Evolutionary conservation across 1,140 invertebrate species (phyloP), one percentile per base, ranked within the genome.

Genomic region (Alviniconcha marisindica): DNA sequence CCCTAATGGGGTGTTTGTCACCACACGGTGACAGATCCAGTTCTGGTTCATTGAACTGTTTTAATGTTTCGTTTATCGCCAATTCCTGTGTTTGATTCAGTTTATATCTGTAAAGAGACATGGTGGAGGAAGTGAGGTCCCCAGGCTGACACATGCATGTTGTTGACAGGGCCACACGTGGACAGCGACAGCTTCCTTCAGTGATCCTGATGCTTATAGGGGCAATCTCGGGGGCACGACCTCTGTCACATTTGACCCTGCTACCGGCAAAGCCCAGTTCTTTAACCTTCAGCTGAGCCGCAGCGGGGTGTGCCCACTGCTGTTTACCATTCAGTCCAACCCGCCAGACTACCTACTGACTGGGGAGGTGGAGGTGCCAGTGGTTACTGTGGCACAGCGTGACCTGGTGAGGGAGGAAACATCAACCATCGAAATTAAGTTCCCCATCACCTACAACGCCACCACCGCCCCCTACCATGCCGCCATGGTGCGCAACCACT

Each of bases 151-250:
- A n/a, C n/a, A n/a, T 48, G 44, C 7, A 10, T 48, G 44, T 18
- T 48, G 44, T 48, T 18, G 44, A n/a, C 69, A 90, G 89, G 83
- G 83, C 31, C 89, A 89, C 63, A 87, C 85, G 15, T 90, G 89
- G 89, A 77, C 48, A 24, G 84, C 83, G 2, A 63, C 56, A n/a
- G 88, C 84, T 21, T 69, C 79, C 44, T 33, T 90, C 5, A 71
- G 76, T 3, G 83, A 85, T 40, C 77, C 84, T 1, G 77, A 80
- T 15, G 54, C 79, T n/a, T 86, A 86, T 33, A 33, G 69, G 31
- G 89, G 87, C 10, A 66, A 74, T 1, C 63, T 90, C 21, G 42
- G 40, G 21, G 86, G 88, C 24, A 84, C 81, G 15, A 81, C 76
- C 7, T 40, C 73, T 21, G 81, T 63, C 0, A 31, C 83, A 18